These are phyloP conservation scores for Heteromormyrus szaboi DNA, from an alignment of 2,797 vertebrate species.

Conservation along the genomic window DNA sequence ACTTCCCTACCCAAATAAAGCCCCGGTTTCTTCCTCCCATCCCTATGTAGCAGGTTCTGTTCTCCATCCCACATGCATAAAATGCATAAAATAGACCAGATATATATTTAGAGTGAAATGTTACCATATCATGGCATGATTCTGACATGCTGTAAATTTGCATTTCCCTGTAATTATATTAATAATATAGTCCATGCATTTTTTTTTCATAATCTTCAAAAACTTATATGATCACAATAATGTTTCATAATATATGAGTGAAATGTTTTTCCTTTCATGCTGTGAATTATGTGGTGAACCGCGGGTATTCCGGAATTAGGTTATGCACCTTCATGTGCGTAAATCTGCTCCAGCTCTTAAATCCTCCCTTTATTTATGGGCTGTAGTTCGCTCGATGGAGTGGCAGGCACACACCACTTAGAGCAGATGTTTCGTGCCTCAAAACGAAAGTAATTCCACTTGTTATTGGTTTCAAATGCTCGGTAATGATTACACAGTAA, in stretches of 20 bases:
- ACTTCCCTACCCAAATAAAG: neutral
- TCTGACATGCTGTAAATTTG: neutral
- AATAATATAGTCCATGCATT: neutral
- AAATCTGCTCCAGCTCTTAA: neutral
- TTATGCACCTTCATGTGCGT: neutral
- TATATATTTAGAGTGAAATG: constrained; percentile 4
- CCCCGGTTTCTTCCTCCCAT: neutral
- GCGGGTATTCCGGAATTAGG: neutral
- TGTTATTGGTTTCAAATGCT: neutral
- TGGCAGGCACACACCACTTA: neutral
- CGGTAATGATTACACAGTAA: neutral
- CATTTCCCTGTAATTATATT: neutral
- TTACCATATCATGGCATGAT: neutral
- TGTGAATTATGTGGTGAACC: constrained; percentile 1
- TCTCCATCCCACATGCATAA: neutral
- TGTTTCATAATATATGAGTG: neutral
- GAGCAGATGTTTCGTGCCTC: neutral
- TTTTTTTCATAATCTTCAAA: neutral
- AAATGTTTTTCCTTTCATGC: constrained; percentile 3
- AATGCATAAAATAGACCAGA: neutral
- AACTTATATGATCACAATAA: neutral
- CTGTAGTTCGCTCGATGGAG: neutral
- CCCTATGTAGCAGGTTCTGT: neutral
- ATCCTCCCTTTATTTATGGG: neutral
- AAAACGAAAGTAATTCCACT: neutral